A percentile compares a stretch with the other conserved stretches of the same genome.
phyloP scores from a whole-genome alignment of 2,888 invertebrate species.

The Caenorhabditis sulstoni region DNA sequence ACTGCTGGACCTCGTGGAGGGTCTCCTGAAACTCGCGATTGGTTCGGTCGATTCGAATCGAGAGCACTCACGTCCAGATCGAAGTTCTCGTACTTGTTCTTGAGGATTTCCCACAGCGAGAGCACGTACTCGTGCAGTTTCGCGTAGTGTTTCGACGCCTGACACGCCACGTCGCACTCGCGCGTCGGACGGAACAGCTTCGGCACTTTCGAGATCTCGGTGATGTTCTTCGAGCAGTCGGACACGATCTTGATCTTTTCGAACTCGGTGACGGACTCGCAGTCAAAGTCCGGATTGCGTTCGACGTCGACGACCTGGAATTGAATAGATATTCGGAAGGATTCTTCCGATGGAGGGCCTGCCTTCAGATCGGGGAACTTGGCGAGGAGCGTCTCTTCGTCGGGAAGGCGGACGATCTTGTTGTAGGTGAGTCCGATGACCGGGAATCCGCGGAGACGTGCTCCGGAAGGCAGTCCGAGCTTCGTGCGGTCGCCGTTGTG shows the following conservation, averaged over 20 bases:
- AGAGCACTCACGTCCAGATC: slow-evolving; percentile 57
- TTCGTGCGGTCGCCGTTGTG: slow-evolving; percentile 73
- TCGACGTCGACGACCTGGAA: slow-evolving; percentile 76
- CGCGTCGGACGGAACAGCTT: slow-evolving; percentile 64
- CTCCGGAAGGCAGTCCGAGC: slow-evolving; percentile 67
- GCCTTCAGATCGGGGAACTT: slow-evolving; percentile 77
- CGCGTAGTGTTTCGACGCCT: slow-evolving; percentile 68
- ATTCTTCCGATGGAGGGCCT: too few relatives aligned
- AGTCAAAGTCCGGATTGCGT: slow-evolving; percentile 75
- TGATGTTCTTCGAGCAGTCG: slow-evolving; percentile 69
- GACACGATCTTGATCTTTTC: slow-evolving; percentile 68
- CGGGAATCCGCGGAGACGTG: slow-evolving; percentile 74
- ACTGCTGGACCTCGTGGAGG: slow-evolving; percentile 56
- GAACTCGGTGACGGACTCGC: slow-evolving; percentile 67
- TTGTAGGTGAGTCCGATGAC: slow-evolving; percentile 75
- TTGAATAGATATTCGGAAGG: too few relatives aligned
- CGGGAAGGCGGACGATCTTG: slow-evolving; percentile 70
- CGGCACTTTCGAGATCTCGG: slow-evolving; percentile 67
- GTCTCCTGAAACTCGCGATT: slow-evolving; percentile 36
- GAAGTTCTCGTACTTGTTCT: slow-evolving; percentile 69
- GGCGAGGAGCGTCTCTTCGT: slow-evolving; percentile 70
- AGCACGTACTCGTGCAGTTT: slow-evolving; percentile 74
- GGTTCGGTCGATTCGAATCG: too few relatives aligned
- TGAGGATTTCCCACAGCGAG: slow-evolving; percentile 73
- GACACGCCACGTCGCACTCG: slow-evolving; percentile 74